Evolutionary conservation across 1,140 invertebrate species (phyloP).

Genomic region (Patella vulgata): DNA sequence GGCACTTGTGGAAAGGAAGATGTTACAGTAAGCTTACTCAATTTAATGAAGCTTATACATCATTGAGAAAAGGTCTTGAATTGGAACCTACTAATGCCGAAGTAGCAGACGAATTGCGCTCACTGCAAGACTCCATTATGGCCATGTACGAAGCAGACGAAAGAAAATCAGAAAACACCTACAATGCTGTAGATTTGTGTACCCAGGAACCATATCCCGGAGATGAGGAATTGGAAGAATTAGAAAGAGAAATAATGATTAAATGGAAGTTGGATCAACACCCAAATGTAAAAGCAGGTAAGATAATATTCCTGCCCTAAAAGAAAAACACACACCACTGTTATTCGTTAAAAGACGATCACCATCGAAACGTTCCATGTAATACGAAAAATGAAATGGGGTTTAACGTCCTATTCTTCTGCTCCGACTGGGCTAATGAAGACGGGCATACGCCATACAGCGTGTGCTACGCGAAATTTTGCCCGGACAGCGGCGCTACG

Average conservation of each 20-base stretch:
- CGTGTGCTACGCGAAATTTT: too few species aligned
- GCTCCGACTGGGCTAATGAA: too few species aligned
- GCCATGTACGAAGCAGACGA: slow-evolving; percentile 9
- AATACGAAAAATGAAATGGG: too few species aligned
- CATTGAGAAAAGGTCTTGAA: slow-evolving; percentile 32
- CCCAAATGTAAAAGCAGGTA: slow-evolving; percentile 22
- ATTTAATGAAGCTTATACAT: slow-evolving; percentile 34
- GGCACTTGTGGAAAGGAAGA: slow-evolving; percentile 28
- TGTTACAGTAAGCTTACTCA: slow-evolving; percentile 19
- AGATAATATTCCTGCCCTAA: slow-evolving; percentile 14
- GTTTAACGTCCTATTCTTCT: too few species aligned
- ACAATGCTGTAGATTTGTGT: slow-evolving; percentile 38
- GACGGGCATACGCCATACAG: too few species aligned
- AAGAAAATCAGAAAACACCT: slow-evolving; percentile 11
- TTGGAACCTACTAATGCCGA: slow-evolving; percentile 31
- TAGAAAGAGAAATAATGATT: slow-evolving; percentile 40
- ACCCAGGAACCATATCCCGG: slow-evolving; percentile 43
- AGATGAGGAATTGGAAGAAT: slow-evolving; percentile 34
- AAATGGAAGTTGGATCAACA: slow-evolving; percentile 33
- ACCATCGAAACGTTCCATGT: not conserved
- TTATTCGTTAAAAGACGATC: not conserved
- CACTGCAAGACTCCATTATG: slow-evolving; percentile 29
- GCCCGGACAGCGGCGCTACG: too few species aligned
- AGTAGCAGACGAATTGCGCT: slow-evolving; percentile 25
- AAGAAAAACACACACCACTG: slow-evolving; percentile 20